phyloP scores from a whole-genome alignment of 2,888 invertebrate genomes.

The Molanna angustata region DNA sequence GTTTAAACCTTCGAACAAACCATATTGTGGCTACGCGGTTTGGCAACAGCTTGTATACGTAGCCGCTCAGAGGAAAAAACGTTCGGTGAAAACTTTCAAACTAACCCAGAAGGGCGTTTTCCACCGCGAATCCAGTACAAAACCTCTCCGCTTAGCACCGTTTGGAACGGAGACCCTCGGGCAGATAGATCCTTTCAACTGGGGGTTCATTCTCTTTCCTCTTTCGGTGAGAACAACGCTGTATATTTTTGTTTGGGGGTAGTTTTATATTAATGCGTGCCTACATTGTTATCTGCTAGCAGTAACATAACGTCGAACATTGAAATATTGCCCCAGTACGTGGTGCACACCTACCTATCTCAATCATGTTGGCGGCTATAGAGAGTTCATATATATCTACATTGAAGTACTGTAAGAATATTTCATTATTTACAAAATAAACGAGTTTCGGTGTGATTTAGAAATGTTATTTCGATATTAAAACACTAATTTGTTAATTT shows the following conservation, averaged over 20 bases:
- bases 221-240: constrained; percentile 24
- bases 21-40: constrained; percentile 32
- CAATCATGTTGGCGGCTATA: too few species aligned
- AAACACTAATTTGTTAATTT: too few species aligned
- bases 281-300: constrained; percentile 31
- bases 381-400: too few species aligned
- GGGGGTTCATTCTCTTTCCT: constrained; percentile 8
- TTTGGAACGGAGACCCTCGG: background rate
- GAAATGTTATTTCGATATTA: too few species aligned
- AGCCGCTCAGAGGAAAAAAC: constrained; percentile 16
- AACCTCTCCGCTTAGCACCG: constrained; percentile 3
- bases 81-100: constrained; percentile 2
- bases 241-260: constrained; percentile 32
- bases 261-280: constrained; percentile 32
- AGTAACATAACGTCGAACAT: constrained; percentile 32
- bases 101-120: constrained; percentile 8
- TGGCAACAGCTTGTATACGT: constrained; percentile 31
- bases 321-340: constrained; percentile 24
- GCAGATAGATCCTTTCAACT: constrained; percentile 11
- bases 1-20: constrained; percentile 26
- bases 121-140: background rate
- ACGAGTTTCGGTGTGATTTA: too few species aligned
- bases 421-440: too few species aligned
- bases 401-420: too few species aligned
- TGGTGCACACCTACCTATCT: background rate